These are phyloP conservation scores for Seriola dumerili DNA, from an alignment of 2,113 vertebrate genomes.

Conservation along the genomic window DNA sequence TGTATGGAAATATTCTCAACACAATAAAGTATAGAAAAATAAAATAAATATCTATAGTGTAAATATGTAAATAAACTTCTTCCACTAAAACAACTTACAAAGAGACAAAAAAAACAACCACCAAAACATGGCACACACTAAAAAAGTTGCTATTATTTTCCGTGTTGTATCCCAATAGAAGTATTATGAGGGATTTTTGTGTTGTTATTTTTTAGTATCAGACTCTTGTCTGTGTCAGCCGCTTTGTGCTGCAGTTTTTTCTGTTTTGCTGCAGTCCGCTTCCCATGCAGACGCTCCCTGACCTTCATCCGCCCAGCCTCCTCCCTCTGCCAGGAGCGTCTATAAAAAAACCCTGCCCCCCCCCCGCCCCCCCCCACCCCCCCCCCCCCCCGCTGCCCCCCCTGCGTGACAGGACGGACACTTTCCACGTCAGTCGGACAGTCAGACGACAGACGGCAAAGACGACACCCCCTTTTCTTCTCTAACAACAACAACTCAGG, in stretches of 20 bases:
- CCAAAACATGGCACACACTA: no score
- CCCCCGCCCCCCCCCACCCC: no score
- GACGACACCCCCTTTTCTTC: not conserved
- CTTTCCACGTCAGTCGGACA: constrained; percentile 64
- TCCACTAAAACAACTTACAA: no score
- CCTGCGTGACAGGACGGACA: constrained; percentile 5
- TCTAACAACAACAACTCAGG: constrained; percentile 46
- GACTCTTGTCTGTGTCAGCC: not conserved
- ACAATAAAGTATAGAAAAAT: no score
- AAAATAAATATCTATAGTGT: no score
- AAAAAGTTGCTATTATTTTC: no score
- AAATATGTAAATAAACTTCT: no score
- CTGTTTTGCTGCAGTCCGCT: not conserved
- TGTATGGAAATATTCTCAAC: no score
- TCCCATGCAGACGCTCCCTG: constrained; percentile 60
- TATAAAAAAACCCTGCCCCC: constrained; percentile 70
- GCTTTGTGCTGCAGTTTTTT: constrained; percentile 1
- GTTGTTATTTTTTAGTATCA: not conserved
- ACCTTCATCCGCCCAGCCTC: constrained; percentile 1
- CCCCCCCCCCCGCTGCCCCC: no score
- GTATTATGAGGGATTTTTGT: no score
- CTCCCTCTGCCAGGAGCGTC: not conserved
- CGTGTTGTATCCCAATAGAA: no score
- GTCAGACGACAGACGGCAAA: constrained; percentile 41
- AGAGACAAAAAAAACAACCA: no score